These are phyloP conservation scores for Trialeurodes vaporariorum DNA, from an alignment of 1,140 invertebrate genomes.

Conservation along the genomic window DNA sequence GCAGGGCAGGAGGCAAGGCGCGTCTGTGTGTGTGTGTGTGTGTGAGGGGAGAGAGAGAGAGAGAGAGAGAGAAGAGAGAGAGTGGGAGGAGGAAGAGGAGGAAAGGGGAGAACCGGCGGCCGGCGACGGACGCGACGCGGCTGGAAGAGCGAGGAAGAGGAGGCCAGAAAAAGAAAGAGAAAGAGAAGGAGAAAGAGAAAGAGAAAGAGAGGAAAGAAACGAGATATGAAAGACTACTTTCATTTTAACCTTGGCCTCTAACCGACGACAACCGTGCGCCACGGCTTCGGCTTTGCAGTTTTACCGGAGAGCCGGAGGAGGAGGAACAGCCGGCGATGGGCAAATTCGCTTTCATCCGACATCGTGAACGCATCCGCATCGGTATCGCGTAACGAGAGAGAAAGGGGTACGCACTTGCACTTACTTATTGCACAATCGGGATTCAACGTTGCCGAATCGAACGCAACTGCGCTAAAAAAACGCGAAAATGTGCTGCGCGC, in stretches of 20 bases:
- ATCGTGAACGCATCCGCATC: background rate
- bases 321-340: too few relatives aligned
- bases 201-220: background rate
- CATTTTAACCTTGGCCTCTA: background rate
- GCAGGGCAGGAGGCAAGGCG: too few relatives aligned
- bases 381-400: too few relatives aligned
- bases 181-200: background rate
- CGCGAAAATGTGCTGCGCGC: too few relatives aligned
- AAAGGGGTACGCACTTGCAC: background rate
- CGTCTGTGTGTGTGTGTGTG: too few relatives aligned
- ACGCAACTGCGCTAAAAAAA: too few relatives aligned
- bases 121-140: too few relatives aligned
- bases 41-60: background rate
- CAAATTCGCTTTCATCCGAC: background rate
- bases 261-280: too few relatives aligned
- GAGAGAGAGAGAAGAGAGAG: background rate
- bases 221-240: background rate
- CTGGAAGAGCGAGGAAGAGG: too few relatives aligned
- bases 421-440: background rate
- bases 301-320: too few relatives aligned
- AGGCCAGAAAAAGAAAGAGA: too few relatives aligned
- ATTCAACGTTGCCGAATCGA: background rate
- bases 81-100: background rate
- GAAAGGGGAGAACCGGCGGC: too few relatives aligned
- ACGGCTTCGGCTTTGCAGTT: background rate